Base-by-base conservation (phyloP, 2,888 invertebrate species). In the Cyclophora punctaria region DNA sequence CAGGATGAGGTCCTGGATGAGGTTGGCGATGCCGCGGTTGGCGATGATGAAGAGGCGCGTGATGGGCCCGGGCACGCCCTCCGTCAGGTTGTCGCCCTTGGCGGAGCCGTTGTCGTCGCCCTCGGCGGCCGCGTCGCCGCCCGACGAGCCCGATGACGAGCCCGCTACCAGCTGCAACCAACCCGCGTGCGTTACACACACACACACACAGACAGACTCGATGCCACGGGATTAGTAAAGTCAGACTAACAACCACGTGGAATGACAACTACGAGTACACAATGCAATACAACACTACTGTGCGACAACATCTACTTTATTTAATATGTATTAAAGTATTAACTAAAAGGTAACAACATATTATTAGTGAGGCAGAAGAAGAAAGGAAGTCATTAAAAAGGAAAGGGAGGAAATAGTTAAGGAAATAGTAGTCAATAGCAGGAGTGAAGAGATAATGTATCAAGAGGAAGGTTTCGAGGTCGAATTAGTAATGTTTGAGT, bases 21-120 rank as follows among this genome's bases (percentile, higher is more conserved):
- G 91, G 82, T 96, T 96, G 69, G 96, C 94, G 69, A 96, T 91
- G 63, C 96, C 96, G 65, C 96, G 91, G 84, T 96, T 96, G 69
- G 95, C 96, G 72, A 96, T 92, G 70, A 96, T 95, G 80, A 96
- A 95, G 51, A 96, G 91, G 77, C 96, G 90, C 55, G 96, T 96
- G 71, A 96, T 93, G 51, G 96, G 96, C 67, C 96, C 96, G 81
- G 96, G 96, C 67, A 96, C 94, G 51, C 95, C 95, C 80, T 95
- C 95, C 47, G 92, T 92, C 66, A 92, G 92, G 62, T 92, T 93
- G 78, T 91, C 93, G 44, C 89, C 90, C 72, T 91, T 91, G 57
- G 89, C 91, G 42, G 89, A 90, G 55, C 89, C 89, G 20, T 84
- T 89, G 55, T 84, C 91, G 41, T 87, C 89, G 3, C 75, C 86